phyloP scores from a whole-genome alignment of 2,888 invertebrate genomes.

The Mesoligia furuncula region DNA sequence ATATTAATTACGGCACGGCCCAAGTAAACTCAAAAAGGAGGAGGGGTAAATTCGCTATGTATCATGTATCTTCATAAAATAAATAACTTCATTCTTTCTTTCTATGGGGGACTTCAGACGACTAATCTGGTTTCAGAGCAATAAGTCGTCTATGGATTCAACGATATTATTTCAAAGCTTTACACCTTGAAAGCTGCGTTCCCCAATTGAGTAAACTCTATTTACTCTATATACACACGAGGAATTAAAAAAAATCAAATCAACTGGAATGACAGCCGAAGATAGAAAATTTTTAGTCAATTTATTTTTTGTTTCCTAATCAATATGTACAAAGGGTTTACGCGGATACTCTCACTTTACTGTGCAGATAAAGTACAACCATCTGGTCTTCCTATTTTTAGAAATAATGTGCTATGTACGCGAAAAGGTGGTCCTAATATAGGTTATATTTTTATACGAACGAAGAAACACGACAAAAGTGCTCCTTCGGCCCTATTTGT shows the following conservation, averaged over 20 bases:
- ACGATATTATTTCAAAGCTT: neutral
- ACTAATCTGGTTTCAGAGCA: neutral
- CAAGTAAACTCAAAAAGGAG: neutral
- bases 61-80: neutral
- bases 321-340: conserved; percentile 88
- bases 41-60: too few relatives aligned
- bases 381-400: conserved; percentile 79
- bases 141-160: conserved; percentile 5
- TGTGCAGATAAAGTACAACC: conserved; percentile 83
- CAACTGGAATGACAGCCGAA: conserved; percentile 69
- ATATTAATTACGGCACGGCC: neutral
- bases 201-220: conserved; percentile 16
- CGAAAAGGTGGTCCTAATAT: conserved; percentile 80
- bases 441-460: conserved; percentile 89
- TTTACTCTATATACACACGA: conserved; percentile 49
- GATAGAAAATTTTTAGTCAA: conserved; percentile 76
- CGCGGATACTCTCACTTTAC: conserved; percentile 82
- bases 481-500: conserved; percentile 92
- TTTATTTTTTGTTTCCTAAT: conserved; percentile 68
- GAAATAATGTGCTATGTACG: conserved; percentile 78
- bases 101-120: neutral
- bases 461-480: conserved; percentile 87
- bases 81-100: neutral
- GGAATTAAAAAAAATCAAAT: conserved; percentile 40
- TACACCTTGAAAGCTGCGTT: conserved; percentile 23